phyloP scores from a whole-genome alignment of 2,888 invertebrate species.

The Acholoe squamosa region DNA sequence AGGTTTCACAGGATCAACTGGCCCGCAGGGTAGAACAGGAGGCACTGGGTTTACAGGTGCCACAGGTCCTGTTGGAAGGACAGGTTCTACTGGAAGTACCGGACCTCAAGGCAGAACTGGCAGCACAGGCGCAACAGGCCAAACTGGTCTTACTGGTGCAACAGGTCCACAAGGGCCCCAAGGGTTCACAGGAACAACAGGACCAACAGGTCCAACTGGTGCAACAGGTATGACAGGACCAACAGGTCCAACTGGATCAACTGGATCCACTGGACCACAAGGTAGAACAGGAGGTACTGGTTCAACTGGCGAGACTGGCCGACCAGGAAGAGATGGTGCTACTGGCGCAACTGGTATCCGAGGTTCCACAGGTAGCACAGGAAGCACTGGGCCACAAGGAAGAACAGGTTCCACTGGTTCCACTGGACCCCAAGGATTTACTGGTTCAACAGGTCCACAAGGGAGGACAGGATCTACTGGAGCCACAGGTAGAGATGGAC shows the following conservation, averaged over 20 bases:
- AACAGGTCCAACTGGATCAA: conserved; percentile 66
- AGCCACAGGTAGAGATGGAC: conserved; percentile 59
- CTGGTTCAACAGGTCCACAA: conserved; percentile 58
- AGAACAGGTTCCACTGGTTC: conserved; percentile 57
- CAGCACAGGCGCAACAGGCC: conserved; percentile 43
- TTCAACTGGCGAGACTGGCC: conserved; percentile 60
- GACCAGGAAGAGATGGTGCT: conserved; percentile 57
- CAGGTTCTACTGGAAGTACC: conserved; percentile 61
- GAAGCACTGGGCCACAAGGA: conserved; percentile 53
- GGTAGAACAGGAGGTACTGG: conserved; percentile 67
- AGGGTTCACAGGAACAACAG: conserved; percentile 62
- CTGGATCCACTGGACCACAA: conserved; percentile 65
- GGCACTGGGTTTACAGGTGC: conserved; percentile 59
- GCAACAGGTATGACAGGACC: conserved; percentile 63
- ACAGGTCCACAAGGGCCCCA: conserved; percentile 54
- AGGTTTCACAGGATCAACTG: conserved; percentile 40
- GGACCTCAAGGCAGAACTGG: conserved; percentile 65
- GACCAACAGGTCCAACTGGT: conserved; percentile 56
- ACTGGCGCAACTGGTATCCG: conserved; percentile 55
- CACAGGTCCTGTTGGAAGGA: conserved; percentile 63
- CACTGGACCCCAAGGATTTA: conserved; percentile 64
- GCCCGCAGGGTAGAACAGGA: conserved; percentile 56
- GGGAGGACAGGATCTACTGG: conserved; percentile 53
- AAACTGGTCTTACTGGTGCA: conserved; percentile 58
- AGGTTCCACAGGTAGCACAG: conserved; percentile 54